Evolutionary conservation across 2,797 vertebrate genomes (phyloP).

Genomic region (Acanthurus tractus): DNA sequence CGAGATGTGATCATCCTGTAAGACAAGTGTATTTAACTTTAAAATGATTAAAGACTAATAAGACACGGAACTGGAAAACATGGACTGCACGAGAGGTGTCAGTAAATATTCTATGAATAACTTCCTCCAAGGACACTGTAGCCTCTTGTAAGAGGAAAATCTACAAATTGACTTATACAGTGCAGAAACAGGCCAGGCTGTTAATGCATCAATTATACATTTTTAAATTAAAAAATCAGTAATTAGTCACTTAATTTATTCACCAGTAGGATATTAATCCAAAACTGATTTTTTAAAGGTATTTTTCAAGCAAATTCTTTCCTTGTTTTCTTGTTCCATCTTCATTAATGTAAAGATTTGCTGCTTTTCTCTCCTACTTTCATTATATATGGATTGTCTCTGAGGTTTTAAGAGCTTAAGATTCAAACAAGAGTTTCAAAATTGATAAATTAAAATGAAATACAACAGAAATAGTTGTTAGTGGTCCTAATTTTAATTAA

Average conservation of each 20-base stretch:
- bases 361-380: no score
- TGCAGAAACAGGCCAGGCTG: not conserved
- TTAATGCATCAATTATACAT: not conserved
- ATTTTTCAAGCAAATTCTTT: not conserved
- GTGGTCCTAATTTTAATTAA: not conserved
- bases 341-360: no score
- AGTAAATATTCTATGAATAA: not conserved
- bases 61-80: not conserved
- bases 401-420: not conserved
- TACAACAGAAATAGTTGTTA: not conserved
- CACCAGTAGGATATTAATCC: not conserved
- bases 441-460: not conserved
- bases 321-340: no score
- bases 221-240: not conserved
- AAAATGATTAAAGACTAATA: not conserved
- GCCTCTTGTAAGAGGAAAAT: not conserved
- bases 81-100: not conserved
- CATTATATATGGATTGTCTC: not conserved
- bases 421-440: not conserved
- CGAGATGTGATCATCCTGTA: slow-evolving; percentile 3
- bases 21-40: not conserved
- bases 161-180: not conserved
- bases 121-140: not conserved
- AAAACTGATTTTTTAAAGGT: not conserved
- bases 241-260: not conserved